Evolutionary conservation across 2,888 invertebrate genomes (phyloP).

Genomic region (Thereva nobilitata): DNA sequence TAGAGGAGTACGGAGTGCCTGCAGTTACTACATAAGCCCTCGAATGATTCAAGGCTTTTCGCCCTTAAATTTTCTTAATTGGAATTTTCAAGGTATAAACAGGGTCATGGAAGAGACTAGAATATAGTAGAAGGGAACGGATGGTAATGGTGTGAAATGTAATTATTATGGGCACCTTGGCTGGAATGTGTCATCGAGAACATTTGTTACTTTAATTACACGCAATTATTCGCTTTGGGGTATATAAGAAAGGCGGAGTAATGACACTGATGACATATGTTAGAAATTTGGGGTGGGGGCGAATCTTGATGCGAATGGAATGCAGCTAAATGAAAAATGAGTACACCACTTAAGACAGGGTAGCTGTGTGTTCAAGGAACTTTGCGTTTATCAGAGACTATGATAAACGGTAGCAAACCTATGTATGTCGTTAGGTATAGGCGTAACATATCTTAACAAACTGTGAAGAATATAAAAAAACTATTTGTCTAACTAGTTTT

Average conservation of each 20-base stretch:
- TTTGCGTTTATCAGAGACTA: no score
- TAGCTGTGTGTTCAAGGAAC: no score
- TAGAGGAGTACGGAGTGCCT: no score
- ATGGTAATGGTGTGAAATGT: slow-evolving; percentile 6
- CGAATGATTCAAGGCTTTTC: background rate
- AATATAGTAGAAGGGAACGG: background rate
- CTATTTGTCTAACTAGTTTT: no score
- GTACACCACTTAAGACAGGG: no score
- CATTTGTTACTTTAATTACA: slow-evolving; percentile 30
- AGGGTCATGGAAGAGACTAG: no score
- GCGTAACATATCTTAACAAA: no score
- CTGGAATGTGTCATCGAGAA: slow-evolving; percentile 21
- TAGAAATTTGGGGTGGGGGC: background rate
- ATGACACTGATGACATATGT: background rate
- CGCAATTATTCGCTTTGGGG: slow-evolving; percentile 7
- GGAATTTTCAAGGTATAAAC: slow-evolving; percentile 19
- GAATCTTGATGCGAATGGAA: background rate
- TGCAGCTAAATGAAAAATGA: background rate
- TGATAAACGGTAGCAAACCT: no score
- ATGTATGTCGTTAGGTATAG: no score
- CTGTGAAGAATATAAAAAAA: no score
- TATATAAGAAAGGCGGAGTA: slow-evolving; percentile 2
- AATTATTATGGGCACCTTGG: slow-evolving; percentile 26
- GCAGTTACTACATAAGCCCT: no score
- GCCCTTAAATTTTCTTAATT: slow-evolving; percentile 30